Evolutionary conservation across 2,797 vertebrate species (phyloP).

Genomic region (Eulemur mongoz): DNA sequence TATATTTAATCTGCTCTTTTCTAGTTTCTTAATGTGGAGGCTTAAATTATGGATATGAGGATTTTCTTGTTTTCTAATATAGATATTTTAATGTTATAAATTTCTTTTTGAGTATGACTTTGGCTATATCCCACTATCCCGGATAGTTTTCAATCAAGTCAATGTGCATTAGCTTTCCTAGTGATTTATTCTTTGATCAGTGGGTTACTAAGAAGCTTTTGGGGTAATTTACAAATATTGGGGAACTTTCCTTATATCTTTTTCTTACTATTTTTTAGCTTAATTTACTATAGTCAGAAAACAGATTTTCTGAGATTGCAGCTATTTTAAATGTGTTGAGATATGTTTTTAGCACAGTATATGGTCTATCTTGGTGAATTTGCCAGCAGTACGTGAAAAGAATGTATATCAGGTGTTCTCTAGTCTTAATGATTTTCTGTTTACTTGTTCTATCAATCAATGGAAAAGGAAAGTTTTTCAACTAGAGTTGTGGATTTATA

Average conservation of each 20-base stretch:
- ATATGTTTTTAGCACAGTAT: background rate
- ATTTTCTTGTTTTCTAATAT: background rate
- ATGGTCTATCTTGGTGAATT: background rate
- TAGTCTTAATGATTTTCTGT: background rate
- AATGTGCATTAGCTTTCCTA: background rate
- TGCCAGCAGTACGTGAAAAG: background rate
- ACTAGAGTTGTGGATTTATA: background rate
- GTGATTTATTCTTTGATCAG: background rate
- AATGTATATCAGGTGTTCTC: background rate
- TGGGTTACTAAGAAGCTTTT: background rate
- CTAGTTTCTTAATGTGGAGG: background rate
- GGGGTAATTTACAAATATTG: background rate
- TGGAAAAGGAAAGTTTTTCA: background rate
- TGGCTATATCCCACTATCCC: background rate
- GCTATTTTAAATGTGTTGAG: background rate
- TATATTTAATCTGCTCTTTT: background rate
- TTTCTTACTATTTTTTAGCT: constrained; percentile 15
- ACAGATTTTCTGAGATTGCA: background rate
- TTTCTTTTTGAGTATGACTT: background rate
- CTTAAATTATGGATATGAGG: background rate
- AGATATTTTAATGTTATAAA: background rate
- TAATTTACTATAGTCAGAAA: background rate
- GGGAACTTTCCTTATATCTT: background rate
- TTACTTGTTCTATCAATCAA: background rate
- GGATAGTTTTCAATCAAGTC: background rate